Evolutionary conservation across 2,113 vertebrate genomes (phyloP), one percentile per base, ranked within the genome.

Genomic region (Gorilla gorilla): DNA sequence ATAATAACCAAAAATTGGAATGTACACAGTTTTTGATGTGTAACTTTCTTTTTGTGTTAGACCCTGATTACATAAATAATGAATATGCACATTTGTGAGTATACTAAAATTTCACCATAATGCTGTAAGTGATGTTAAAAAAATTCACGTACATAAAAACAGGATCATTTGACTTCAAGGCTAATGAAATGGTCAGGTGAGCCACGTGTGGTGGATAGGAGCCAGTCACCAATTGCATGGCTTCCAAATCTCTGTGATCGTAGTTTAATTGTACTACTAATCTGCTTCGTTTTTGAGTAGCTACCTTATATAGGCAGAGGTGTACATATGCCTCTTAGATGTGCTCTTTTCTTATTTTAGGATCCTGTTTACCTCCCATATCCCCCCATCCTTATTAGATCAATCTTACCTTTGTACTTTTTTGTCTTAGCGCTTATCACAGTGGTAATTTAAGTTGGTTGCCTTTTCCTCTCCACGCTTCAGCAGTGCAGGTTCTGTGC

Each of bases 11-110:
- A 66, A 97, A 76, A 89, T 12, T 93, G 94, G 13, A 90, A 61
- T 78, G 8, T 75, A 9, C 89, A 72, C 1, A 30, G 14, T 66
- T 89, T 84, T 92, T 96, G 40, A 20, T 79, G 38, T 25, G 35
- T 72, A 70, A 86, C 81, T 88, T 96, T 73, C n/a, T 92, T 72
- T 81, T 96, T 90, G 23, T 70, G 45, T 95, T 70, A 81, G 38
- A 78, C 48, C 52, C 75, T 87, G 59, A 83, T 76, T 82, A 90
- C 43, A 72, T 90, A 50, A 90, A 45, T 96, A 93, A 90, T 93
- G 64, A 78, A 66, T n/a, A 55, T 30, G 32, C 64, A 78, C 32
- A 66, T 82, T 90, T 73, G 8, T 93, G 70, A 86, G 9, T 85
- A 80, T 12, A 52, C 66, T 59, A 86, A 89, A 93, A 81, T 48